Evolutionary conservation across 2,113 vertebrate genomes (phyloP).

Genomic region (Balaeniceps rex): DNA sequence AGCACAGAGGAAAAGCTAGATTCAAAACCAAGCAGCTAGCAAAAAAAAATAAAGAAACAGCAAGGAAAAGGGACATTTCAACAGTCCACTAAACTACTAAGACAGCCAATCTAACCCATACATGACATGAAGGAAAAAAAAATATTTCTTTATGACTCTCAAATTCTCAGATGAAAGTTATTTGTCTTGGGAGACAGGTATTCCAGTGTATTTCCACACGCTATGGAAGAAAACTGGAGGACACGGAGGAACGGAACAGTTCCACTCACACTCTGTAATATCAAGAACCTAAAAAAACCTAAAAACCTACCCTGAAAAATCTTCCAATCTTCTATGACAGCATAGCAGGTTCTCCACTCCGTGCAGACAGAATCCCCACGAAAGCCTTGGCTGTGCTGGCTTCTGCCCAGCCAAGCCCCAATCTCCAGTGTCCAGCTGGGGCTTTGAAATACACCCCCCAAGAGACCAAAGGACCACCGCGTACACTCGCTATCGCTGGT

Average conservation of each 20-base stretch:
- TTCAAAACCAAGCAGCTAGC: not conserved
- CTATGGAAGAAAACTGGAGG: not conserved
- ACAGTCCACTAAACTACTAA: not conserved
- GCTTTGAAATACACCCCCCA: not conserved
- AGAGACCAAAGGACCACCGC: not conserved
- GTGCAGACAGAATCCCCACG: not conserved
- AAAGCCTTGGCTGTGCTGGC: not conserved
- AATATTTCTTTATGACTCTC: not conserved
- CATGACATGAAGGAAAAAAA: not conserved
- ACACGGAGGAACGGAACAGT: not conserved
- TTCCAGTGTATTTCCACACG: not conserved
- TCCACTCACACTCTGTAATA: not conserved
- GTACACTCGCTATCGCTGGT: not conserved
- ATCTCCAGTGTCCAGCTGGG: not conserved
- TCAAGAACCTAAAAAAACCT: not conserved
- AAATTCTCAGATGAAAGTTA: not conserved
- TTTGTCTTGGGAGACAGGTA: not conserved
- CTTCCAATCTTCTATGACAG: rapidly evolving
- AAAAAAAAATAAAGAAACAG: not conserved
- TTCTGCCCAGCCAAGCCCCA: not conserved
- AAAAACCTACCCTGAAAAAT: not conserved
- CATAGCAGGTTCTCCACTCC: rapidly evolving
- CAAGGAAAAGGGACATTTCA: not conserved
- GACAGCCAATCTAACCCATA: not conserved
- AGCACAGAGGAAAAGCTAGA: not conserved